Evolutionary conservation across 2,797 vertebrate genomes (phyloP).

Genomic region (Crenuchus spilurus): DNA sequence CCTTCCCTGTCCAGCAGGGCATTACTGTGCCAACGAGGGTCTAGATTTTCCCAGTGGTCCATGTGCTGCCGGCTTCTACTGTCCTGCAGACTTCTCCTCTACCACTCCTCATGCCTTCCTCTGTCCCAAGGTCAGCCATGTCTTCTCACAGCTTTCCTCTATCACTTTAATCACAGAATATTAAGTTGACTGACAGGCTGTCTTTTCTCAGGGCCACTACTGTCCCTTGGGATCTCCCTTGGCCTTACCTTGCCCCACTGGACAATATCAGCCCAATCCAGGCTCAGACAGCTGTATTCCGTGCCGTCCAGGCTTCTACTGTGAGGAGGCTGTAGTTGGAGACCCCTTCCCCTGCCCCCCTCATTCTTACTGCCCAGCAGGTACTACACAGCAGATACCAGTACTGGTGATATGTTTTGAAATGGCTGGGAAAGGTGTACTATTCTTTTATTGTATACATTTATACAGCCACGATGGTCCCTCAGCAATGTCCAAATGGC

Average conservation of each 20-base stretch:
- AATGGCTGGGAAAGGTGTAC: background rate
- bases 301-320: slow-evolving; percentile 88
- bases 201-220: slow-evolving; percentile 83
- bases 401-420: background rate
- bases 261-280: slow-evolving; percentile 85
- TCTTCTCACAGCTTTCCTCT: background rate
- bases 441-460: background rate
- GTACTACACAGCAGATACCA: slow-evolving; percentile 65
- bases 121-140: slow-evolving; percentile 83
- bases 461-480: slow-evolving; percentile 79
- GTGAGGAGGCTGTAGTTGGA: slow-evolving; percentile 81
- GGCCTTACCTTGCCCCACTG: slow-evolving; percentile 82
- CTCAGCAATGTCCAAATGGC: slow-evolving; percentile 84
- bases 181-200: slow-evolving; percentile 23
- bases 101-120: slow-evolving; percentile 77
- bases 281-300: slow-evolving; percentile 83
- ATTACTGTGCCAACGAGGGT: slow-evolving; percentile 82
- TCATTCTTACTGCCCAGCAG: slow-evolving; percentile 86
- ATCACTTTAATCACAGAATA: background rate
- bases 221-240: slow-evolving; percentile 79
- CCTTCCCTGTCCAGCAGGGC: slow-evolving; percentile 81
- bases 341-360: slow-evolving; percentile 82
- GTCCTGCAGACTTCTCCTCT: slow-evolving; percentile 81
- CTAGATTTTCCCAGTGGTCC: slow-evolving; percentile 77
- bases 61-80: slow-evolving; percentile 84